phyloP scores from a whole-genome alignment of 1,140 invertebrate species.

The Hestina assimilis region DNA sequence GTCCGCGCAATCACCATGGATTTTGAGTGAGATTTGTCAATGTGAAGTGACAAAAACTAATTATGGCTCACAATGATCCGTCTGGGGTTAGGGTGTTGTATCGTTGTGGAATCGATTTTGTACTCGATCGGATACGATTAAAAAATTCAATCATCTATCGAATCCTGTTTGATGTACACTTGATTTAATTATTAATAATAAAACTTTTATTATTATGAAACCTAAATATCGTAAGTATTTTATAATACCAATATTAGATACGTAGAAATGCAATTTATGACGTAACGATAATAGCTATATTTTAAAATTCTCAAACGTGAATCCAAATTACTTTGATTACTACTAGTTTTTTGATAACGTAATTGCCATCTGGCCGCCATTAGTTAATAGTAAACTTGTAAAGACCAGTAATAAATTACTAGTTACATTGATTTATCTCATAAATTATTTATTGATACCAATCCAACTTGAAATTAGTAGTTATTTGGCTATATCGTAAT shows the following conservation, averaged over 20 bases:
- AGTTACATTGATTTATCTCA: conserved; percentile 17
- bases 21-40: conserved; percentile 68
- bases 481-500: conserved; percentile 7
- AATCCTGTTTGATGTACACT: not conserved
- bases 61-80: conserved; percentile 69
- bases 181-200: not conserved
- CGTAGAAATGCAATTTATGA: not conserved
- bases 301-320: not conserved
- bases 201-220: too few species aligned
- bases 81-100: conserved; percentile 37
- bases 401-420: conserved; percentile 22
- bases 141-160: conserved; percentile 10
- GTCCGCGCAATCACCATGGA: conserved; percentile 50
- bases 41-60: conserved; percentile 77
- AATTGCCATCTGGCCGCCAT: conserved; percentile 2
- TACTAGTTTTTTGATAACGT: conserved; percentile 6
- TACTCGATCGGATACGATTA: conserved; percentile 3
- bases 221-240: too few species aligned
- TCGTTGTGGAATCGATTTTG: conserved; percentile 24
- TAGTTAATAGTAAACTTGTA: conserved; percentile 8
- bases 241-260: not conserved
- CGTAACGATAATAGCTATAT: not conserved
- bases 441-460: conserved; percentile 17
- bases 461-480: conserved; percentile 11
- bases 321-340: conserved; percentile 7